Evolutionary conservation across 2,888 invertebrate genomes (phyloP).

Genomic region (Heliothis peltigera): DNA sequence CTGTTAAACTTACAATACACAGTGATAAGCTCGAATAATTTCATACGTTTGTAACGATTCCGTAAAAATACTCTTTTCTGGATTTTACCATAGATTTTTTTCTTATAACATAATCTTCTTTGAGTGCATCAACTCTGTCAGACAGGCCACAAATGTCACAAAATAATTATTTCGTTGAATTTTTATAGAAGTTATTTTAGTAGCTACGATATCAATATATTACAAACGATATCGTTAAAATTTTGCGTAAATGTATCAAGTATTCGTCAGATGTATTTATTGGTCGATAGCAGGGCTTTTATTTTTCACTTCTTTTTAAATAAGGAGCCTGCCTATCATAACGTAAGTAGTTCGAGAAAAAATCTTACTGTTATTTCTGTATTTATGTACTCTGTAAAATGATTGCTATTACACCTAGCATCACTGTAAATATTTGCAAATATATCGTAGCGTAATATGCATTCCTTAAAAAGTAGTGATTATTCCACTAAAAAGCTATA

Average conservation of each 20-base stretch:
- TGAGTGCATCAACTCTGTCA: constrained; percentile 10
- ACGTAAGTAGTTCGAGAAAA: constrained; percentile 7
- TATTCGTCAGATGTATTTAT: constrained; percentile 6
- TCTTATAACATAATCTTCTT: constrained; percentile 3
- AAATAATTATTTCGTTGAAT: constrained; percentile 6
- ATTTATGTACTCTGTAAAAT: no score
- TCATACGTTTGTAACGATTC: neutral
- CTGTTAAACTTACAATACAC: no score
- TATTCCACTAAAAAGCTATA: no score
- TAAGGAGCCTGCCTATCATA: neutral
- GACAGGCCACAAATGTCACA: constrained; percentile 14
- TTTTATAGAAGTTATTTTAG: constrained; percentile 8
- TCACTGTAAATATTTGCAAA: no score
- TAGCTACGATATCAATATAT: constrained; percentile 4
- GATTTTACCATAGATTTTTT: neutral
- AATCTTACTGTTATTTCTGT: neutral
- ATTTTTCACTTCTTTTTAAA: constrained; percentile 10
- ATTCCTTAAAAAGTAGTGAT: no score
- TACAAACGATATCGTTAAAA: constrained; percentile 4
- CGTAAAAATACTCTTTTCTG: constrained; percentile 3
- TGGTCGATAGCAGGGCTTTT: neutral
- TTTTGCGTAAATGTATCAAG: constrained; percentile 28
- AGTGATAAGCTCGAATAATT: neutral
- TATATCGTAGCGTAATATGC: no score
- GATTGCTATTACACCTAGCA: no score